Evolutionary conservation across 2,888 invertebrate species (phyloP), one percentile per base, ranked within the genome.

Genomic region (Pantelozetes paolii): DNA sequence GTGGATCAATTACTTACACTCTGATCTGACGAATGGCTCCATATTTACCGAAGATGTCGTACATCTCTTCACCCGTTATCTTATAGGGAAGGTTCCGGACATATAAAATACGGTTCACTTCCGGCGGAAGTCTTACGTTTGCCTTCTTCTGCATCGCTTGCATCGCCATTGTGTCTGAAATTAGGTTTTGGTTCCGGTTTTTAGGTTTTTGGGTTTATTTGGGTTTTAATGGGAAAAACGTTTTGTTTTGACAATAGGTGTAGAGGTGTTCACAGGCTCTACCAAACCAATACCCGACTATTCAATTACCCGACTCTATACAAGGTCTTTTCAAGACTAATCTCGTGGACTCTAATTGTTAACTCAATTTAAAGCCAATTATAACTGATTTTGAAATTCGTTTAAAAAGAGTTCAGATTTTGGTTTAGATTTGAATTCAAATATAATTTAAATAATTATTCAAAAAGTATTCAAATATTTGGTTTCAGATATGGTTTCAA

Each of bases 31-130:
- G 85, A 78, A 99, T 98, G 2, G 99, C 98, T 79, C 99, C 99
- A 84, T 98, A 99, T 86, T 99, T 99, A 23, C 99, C 99, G 86
- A 99, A 99, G 77, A 99, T 99, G 84, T 99, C 99, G 82, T 99
- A 99, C 98, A 99, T 99, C 88, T 99, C 99, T 84, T 99, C 99
- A 8, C 93, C 94, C 71, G 97, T 97, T 79, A 99, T 99, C 86
- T 99, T 99, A 81, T 98, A 99, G 0, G 99, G 99, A 76, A 99
- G 85, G 84, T 99, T 99, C 80, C 98, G 87, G 13, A 99, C 90
- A 82, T 97, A 99, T 3, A 99, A 84, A 75, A 99, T 92, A 81
- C 98, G 87, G 82, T 99, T 99, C 2, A 99, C 99, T 86, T 98
- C 99, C 77, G 99, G 99, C 36, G 99, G 98, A 76, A 99, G 86